phyloP scores from a whole-genome alignment of 1,140 invertebrate species.

The Drosophila bifasciata region DNA sequence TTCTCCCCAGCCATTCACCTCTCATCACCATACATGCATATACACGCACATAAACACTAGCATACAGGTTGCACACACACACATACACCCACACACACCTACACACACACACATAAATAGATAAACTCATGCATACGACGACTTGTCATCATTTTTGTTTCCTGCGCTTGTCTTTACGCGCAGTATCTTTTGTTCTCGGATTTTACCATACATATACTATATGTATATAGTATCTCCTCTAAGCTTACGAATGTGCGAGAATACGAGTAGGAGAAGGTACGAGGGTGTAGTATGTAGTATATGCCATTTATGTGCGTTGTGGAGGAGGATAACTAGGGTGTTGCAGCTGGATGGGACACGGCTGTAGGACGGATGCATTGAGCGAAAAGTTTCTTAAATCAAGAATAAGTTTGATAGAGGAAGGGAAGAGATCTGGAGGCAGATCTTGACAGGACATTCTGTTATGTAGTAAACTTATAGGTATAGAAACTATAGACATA shows the following conservation, averaged over 20 bases:
- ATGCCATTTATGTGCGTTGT: constrained; percentile 61
- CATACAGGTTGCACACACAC: constrained; percentile 19
- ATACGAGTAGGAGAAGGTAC: too few species aligned
- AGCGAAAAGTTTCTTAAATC: too few species aligned
- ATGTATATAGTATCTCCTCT: too few species aligned
- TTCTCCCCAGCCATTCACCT: constrained; percentile 34
- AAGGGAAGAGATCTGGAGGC: too few species aligned
- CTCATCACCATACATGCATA: constrained; percentile 4
- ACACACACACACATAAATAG: constrained; percentile 13
- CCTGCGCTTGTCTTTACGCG: constrained; percentile 64
- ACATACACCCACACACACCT: constrained; percentile 9
- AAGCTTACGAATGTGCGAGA: constrained; percentile 29
- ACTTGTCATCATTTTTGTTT: constrained; percentile 64
- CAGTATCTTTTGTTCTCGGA: constrained; percentile 72
- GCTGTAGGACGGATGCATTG: too few species aligned
- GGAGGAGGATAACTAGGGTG: constrained; percentile 15
- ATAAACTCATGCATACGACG: constrained; percentile 12
- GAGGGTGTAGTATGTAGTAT: not conserved
- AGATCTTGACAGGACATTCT: too few species aligned
- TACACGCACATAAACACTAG: constrained; percentile 15
- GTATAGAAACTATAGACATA: too few species aligned
- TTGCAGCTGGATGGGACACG: not conserved
- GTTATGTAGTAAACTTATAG: too few species aligned
- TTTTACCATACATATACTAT: constrained; percentile 28
- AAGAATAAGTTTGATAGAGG: too few species aligned